Conservation (phyloP, 1,140 invertebrate species). For the Trichonephila clavipes region DNA sequence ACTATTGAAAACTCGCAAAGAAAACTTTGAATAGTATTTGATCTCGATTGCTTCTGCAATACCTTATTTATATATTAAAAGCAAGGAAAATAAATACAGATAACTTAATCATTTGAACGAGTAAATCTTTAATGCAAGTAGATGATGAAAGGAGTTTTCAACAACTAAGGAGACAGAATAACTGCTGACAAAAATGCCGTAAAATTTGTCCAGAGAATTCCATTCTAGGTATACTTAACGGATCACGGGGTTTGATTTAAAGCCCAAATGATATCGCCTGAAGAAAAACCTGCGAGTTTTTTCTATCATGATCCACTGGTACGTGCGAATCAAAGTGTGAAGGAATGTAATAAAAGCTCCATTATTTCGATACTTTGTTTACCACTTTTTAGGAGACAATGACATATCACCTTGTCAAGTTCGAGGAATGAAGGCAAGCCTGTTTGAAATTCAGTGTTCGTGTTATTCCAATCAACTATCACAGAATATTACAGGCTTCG, state of each 20-base stretch:
- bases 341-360: background rate
- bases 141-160: too few relatives aligned
- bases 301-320: background rate
- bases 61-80: too few relatives aligned
- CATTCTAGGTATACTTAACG: background rate
- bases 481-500: background rate
- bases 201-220: too few relatives aligned
- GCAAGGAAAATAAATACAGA: too few relatives aligned
- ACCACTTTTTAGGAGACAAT: background rate
- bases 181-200: too few relatives aligned
- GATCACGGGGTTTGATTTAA: background rate
- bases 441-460: background rate
- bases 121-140: too few relatives aligned
- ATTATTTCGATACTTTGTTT: conserved; percentile 22
- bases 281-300: background rate
- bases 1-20: too few relatives aligned
- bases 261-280: background rate
- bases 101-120: too few relatives aligned
- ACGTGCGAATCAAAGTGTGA: conserved; percentile 5
- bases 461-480: background rate
- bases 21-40: too few relatives aligned
- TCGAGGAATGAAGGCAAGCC: background rate
- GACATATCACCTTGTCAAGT: conserved; percentile 18
- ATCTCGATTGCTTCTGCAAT: too few relatives aligned
- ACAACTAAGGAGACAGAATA: too few relatives aligned